phyloP scores from a whole-genome alignment of 2,797 vertebrate species.

The Apogon hyalosoma region DNA sequence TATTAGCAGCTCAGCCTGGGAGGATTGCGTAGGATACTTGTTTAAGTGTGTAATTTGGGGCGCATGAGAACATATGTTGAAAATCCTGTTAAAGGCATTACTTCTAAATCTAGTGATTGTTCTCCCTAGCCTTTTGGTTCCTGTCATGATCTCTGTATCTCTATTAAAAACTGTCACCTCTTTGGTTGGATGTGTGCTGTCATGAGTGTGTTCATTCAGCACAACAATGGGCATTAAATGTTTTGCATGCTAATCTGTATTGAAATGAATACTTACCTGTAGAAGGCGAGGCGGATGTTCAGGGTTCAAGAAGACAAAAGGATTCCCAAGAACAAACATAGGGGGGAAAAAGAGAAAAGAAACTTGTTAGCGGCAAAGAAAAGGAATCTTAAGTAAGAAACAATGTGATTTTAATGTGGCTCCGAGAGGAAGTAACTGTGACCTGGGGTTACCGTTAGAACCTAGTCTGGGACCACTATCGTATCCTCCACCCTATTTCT shows the following conservation, averaged over 20 bases:
- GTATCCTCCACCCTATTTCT: conserved; percentile 50
- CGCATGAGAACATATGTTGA: conserved; percentile 69
- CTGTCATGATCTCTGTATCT: conserved; percentile 39
- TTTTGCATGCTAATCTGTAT: neutral
- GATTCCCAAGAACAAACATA: conserved; percentile 42
- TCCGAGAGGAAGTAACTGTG: conserved; percentile 40
- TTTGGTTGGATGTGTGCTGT: conserved; percentile 2
- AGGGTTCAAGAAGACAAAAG: conserved; percentile 7
- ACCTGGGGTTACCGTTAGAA: conserved; percentile 50
- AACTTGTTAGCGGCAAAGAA: conserved; percentile 45
- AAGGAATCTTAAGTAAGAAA: conserved; percentile 8
- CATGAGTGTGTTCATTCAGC: neutral
- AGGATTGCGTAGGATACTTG: conserved; percentile 63
- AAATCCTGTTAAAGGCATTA: conserved; percentile 81
- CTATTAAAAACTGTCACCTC: conserved; percentile 21
- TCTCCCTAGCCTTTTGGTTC: conserved; percentile 21
- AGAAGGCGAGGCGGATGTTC: conserved; percentile 10
- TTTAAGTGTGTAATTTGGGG: conserved; percentile 72
- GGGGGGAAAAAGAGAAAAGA: conserved; percentile 18
- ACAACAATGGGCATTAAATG: too few species aligned
- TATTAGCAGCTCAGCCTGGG: conserved; percentile 76
- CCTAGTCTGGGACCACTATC: conserved; percentile 49
- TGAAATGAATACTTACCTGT: conserved; percentile 73
- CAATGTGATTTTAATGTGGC: conserved; percentile 43
- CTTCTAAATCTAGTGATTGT: conserved; percentile 43